phyloP scores from a whole-genome alignment of 2,797 vertebrate species.

The Anomalospiza imberbis region DNA sequence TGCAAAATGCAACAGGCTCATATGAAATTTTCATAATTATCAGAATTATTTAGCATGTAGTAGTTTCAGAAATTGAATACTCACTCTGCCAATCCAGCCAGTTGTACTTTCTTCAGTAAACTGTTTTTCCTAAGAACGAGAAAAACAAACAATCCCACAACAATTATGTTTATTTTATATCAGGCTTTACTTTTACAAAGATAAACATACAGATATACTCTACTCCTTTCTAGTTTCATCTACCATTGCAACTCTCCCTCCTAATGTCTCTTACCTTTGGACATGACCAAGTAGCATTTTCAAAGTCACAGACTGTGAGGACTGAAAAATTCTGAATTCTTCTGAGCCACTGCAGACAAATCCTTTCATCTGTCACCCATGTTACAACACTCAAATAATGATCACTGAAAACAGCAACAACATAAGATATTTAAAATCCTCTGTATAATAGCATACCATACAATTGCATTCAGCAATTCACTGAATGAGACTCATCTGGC shows the following conservation, averaged over 20 bases:
- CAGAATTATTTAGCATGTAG: neutral
- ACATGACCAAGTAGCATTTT: constrained; percentile 59
- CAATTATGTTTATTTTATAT: constrained; percentile 29
- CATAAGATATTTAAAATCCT: neutral
- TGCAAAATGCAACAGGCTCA: neutral
- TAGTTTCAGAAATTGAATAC: constrained; percentile 61
- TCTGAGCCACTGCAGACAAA: constrained; percentile 91
- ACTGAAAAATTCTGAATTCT: constrained; percentile 91
- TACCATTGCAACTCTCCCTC: neutral
- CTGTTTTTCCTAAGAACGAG: constrained; percentile 64
- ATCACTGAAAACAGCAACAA: constrained; percentile 78
- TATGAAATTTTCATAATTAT: neutral
- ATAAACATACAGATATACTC: neutral
- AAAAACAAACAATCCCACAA: constrained; percentile 33
- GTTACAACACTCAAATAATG: constrained; percentile 91
- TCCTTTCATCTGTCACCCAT: constrained; percentile 87
- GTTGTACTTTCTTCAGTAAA: constrained; percentile 81
- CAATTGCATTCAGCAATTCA: neutral
- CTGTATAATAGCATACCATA: neutral
- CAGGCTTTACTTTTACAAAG: neutral
- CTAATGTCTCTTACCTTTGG: constrained; percentile 54
- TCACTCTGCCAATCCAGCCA: constrained; percentile 95
- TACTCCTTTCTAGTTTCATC: neutral
- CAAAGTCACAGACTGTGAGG: constrained; percentile 84
- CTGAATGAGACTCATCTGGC: neutral